Evolutionary conservation across 2,888 invertebrate species (phyloP).

Genomic region (Crematogaster levior): DNA sequence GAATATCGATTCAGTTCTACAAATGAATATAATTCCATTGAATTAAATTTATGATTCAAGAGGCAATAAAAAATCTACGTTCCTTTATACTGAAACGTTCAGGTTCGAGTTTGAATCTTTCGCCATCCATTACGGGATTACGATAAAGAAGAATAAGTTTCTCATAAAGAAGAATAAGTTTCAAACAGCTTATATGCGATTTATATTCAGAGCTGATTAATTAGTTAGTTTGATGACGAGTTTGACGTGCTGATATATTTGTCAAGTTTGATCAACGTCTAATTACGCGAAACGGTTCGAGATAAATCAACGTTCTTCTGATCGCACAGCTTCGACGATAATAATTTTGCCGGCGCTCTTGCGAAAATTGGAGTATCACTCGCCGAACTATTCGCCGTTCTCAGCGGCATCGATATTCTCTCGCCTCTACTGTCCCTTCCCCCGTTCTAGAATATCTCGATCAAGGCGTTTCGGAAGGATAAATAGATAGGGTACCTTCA

Average conservation of each 20-base stretch:
- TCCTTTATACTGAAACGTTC: background rate
- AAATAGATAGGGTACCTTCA: slow-evolving; percentile 67
- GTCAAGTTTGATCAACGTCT: slow-evolving; percentile 47
- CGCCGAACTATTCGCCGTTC: slow-evolving; percentile 38
- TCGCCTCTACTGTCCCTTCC: slow-evolving; percentile 18
- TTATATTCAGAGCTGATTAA: slow-evolving; percentile 5
- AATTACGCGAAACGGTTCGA: slow-evolving; percentile 58
- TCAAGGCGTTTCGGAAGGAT: slow-evolving; percentile 75
- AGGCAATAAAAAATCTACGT: background rate
- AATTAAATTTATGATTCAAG: background rate
- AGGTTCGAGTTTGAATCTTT: background rate
- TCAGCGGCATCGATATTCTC: slow-evolving; percentile 70
- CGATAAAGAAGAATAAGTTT: background rate
- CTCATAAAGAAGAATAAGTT: no score
- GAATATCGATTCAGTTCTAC: background rate
- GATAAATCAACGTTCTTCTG: slow-evolving; percentile 44
- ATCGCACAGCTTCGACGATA: slow-evolving; percentile 62
- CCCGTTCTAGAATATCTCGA: slow-evolving; percentile 70
- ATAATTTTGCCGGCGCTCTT: slow-evolving; percentile 69
- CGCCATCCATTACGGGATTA: background rate
- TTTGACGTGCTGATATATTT: background rate
- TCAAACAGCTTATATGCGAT: background rate
- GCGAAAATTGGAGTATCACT: slow-evolving; percentile 72
- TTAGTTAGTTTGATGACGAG: slow-evolving; percentile 7
- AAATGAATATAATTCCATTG: background rate